These are phyloP conservation scores for Hucho hucho DNA, from an alignment of 2,113 vertebrate species.

Conservation along the genomic window DNA sequence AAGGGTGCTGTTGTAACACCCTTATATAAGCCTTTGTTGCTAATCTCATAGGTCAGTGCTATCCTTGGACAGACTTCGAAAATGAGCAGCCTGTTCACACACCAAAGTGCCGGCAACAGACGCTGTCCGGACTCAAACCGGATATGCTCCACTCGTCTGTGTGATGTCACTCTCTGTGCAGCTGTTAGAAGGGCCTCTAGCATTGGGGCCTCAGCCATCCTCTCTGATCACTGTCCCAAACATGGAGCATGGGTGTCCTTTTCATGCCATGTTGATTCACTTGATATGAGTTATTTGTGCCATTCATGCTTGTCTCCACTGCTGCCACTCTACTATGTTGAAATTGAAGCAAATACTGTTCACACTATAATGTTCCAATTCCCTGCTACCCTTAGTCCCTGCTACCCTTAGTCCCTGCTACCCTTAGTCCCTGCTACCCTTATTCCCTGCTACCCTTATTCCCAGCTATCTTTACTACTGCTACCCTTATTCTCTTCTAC, in stretches of 20 bases:
- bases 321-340: background rate
- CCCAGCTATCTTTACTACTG: no score
- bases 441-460: no score
- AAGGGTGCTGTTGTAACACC: constrained; percentile 6
- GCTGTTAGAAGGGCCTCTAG: background rate
- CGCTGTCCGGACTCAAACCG: background rate
- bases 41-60: constrained; percentile 17
- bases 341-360: background rate
- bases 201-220: background rate
- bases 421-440: no score
- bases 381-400: background rate
- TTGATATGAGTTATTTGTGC: background rate
- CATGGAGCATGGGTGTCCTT: background rate
- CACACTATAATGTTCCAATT: background rate
- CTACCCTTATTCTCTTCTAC: no score
- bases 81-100: background rate
- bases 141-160: background rate
- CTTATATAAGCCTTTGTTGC: constrained; percentile 20
- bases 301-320: background rate
- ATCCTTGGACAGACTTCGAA: background rate
- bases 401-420: background rate
- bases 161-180: background rate
- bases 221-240: background rate
- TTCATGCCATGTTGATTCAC: background rate
- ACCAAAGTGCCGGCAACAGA: background rate